phyloP scores from a whole-genome alignment of 2,888 invertebrate species.

The Cephus rjabovi region DNA sequence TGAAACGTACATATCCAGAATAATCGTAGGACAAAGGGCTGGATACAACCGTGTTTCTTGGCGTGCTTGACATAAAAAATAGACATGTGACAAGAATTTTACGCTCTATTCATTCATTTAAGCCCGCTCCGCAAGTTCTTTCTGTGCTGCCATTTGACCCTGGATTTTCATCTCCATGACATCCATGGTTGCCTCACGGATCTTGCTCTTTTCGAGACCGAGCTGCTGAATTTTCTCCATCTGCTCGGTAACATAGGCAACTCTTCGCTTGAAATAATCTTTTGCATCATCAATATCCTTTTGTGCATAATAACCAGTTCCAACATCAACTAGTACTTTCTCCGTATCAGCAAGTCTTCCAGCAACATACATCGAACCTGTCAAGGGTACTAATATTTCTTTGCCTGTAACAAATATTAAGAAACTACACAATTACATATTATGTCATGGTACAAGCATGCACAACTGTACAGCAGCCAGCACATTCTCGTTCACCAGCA shows the following conservation, averaged over 20 bases:
- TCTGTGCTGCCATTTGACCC: slow-evolving; percentile 61
- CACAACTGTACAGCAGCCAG: neutral
- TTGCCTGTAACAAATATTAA: slow-evolving; percentile 64
- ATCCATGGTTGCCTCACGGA: slow-evolving; percentile 81
- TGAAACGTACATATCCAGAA: no score
- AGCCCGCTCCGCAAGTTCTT: slow-evolving; percentile 42
- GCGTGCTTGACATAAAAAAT: no score
- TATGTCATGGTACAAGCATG: neutral
- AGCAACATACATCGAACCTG: slow-evolving; percentile 98
- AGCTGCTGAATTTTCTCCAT: slow-evolving; percentile 92
- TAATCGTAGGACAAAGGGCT: no score
- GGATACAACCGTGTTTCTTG: no score
- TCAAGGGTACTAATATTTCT: slow-evolving; percentile 91
- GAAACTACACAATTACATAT: neutral
- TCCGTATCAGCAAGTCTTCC: slow-evolving; percentile 87
- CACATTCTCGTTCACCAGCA: no score
- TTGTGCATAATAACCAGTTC: slow-evolving; percentile 96
- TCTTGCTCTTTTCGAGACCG: slow-evolving; percentile 85
- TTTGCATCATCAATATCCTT: slow-evolving; percentile 87
- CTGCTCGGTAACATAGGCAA: slow-evolving; percentile 91
- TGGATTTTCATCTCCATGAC: slow-evolving; percentile 82
- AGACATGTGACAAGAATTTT: no score
- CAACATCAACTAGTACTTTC: slow-evolving; percentile 93
- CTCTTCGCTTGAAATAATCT: slow-evolving; percentile 93
- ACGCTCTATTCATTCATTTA: slow-evolving; percentile 25